These are phyloP conservation scores for Parazoanthus swiftii DNA, from an alignment of 92 coral and sea anemone species.

Conservation along the genomic window DNA sequence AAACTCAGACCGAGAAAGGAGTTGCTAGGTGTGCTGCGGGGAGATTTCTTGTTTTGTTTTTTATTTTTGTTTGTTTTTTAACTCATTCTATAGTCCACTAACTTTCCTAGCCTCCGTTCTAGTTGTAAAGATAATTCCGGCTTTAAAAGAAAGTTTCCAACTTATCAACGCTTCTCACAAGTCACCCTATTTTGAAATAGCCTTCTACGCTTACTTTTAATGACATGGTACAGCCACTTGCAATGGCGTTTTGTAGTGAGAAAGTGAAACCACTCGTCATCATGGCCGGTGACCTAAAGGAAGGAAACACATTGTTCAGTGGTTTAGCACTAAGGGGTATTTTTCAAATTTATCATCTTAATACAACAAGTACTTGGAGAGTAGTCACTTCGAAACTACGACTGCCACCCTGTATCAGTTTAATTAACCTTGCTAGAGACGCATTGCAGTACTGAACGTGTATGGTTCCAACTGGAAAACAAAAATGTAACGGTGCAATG, in stretches of 20 bases:
- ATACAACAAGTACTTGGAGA: no score
- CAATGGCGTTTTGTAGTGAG: slow-evolving; percentile 37
- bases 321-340: not conserved
- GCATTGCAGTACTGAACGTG: not conserved
- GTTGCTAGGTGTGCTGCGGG: no score
- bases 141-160: not conserved
- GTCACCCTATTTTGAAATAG: not conserved
- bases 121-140: not conserved
- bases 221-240: slow-evolving; percentile 51
- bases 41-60: no score
- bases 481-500: no score
- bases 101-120: no score
- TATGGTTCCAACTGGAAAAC: no score
- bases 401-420: no score
- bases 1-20: no score
- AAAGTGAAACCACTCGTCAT: slow-evolving; percentile 68
- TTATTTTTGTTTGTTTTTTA: no score
- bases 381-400: no score
- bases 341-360: not conserved
- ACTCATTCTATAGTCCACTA: no score
- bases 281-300: slow-evolving; percentile 59
- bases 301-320: not conserved
- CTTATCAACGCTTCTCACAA: no score
- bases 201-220: slow-evolving; percentile 57
- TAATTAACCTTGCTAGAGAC: not conserved